A percentile compares a stretch with the other conserved stretches of the same genome.
Evolutionary conservation across 37 sponge, comb jelly and placozoan genomes (phyloP).

Genomic region (Crambe crambe): DNA sequence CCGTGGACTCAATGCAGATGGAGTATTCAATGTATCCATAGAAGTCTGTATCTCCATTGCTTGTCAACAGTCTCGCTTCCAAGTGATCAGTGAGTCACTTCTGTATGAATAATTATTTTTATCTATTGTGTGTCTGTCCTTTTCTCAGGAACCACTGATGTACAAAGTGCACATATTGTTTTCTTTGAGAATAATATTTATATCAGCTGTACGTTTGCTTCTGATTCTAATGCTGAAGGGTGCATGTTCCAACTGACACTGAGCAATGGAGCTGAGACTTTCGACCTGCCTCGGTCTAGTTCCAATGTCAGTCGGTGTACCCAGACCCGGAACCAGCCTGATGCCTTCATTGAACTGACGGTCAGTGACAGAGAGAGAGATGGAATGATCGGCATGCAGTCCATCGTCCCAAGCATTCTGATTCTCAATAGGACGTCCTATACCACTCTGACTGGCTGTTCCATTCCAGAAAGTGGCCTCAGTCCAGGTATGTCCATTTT

Average conservation of each 20-base stretch:
- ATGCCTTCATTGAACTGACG: background rate
- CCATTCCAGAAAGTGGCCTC: background rate
- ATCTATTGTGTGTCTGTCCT: background rate
- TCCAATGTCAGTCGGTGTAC: background rate
- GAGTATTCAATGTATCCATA: background rate
- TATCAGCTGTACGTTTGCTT: background rate
- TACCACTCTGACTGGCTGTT: background rate
- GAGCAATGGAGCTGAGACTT: background rate
- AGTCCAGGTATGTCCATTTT: background rate
- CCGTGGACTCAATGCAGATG: background rate
- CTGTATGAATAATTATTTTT: too few relatives aligned
- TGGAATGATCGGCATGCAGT: background rate
- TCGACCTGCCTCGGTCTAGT: background rate
- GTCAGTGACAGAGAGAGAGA: background rate
- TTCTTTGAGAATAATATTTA: conserved; percentile 10
- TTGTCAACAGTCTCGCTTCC: background rate
- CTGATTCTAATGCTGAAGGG: background rate
- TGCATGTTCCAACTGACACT: conserved; percentile 5
- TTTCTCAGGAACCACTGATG: background rate
- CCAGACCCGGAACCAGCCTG: background rate
- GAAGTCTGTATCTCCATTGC: background rate
- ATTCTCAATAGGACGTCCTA: background rate
- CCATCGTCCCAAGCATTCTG: too few relatives aligned
- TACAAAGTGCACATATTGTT: background rate
- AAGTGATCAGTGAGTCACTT: background rate